Percentiles rank a stretch among this genome's conserved stretches.
Conservation (phyloP, 2,888 invertebrate species). For the Drosophila cognata region DNA sequence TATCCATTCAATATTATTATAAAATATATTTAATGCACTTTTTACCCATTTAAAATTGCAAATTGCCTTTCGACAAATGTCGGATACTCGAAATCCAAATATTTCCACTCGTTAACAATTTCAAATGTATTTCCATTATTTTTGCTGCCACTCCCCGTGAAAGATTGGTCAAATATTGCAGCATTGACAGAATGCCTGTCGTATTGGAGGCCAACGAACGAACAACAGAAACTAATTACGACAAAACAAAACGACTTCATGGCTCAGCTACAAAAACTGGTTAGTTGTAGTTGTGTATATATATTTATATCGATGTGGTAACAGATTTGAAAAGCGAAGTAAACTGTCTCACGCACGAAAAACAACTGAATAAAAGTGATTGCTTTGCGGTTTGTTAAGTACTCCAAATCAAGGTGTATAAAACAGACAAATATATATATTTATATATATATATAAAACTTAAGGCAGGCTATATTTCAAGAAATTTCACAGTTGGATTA, state of each 20-base stretch:
- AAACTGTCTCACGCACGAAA: constrained; percentile 50
- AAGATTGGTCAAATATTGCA: constrained; percentile 14
- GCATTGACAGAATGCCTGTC: constrained; percentile 10
- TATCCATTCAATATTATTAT: not conserved
- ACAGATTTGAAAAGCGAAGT: constrained; percentile 18
- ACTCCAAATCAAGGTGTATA: constrained; percentile 10
- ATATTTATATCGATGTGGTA: constrained; percentile 17
- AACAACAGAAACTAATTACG: constrained; percentile 33
- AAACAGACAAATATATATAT: not conserved
- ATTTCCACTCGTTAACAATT: constrained; percentile 90
- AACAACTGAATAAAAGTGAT: constrained; percentile 50
- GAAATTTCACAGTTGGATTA: not conserved
- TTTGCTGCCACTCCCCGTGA: constrained; percentile 2
- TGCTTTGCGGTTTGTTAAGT: constrained; percentile 32
- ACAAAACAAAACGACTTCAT: constrained; percentile 36
- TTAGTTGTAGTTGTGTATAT: constrained; percentile 29
- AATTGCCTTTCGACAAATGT: constrained; percentile 86
- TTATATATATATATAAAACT: not conserved
- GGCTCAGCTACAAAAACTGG: constrained; percentile 45
- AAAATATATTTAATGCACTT: not conserved
- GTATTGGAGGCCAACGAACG: constrained; percentile 49
- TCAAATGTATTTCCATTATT: constrained; percentile 48
- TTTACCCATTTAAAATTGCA: constrained; percentile 87
- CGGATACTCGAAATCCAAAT: constrained; percentile 90
- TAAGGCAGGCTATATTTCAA: not conserved